phyloP scores from a whole-genome alignment of 2,113 vertebrate genomes.

The Cyphomyrus plagiostoma region DNA sequence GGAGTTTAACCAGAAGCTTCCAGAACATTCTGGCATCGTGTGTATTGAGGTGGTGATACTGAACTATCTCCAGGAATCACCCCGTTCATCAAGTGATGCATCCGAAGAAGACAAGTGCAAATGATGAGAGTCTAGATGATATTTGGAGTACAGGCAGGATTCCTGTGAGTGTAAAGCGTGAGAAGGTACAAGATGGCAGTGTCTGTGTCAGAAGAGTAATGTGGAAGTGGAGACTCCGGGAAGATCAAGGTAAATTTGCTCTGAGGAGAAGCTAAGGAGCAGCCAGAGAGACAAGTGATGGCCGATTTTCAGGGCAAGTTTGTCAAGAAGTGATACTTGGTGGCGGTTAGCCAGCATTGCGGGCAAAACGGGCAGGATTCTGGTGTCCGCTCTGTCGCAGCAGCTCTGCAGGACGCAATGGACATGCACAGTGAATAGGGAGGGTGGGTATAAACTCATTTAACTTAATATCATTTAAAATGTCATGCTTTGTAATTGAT shows the following conservation, averaged over 20 bases:
- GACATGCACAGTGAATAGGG: background rate
- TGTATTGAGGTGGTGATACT: background rate
- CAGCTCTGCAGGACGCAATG: background rate
- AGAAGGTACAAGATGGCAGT: background rate
- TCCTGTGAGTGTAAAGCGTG: background rate
- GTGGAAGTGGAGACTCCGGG: background rate
- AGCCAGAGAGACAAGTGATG: background rate
- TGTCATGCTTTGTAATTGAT: background rate
- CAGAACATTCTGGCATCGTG: background rate
- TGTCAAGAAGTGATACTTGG: background rate
- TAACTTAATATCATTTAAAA: background rate
- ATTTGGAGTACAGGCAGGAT: background rate
- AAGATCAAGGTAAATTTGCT: background rate
- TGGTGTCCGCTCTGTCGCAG: background rate
- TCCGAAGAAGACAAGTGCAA: background rate
- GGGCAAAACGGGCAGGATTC: background rate
- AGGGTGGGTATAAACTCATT: background rate
- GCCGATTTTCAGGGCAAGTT: background rate
- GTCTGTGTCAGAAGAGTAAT: background rate
- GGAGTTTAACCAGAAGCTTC: background rate
- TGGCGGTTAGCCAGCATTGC: background rate
- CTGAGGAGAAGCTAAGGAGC: background rate
- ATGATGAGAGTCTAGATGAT: background rate
- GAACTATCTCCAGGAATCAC: background rate
- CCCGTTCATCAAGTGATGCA: background rate